Percentiles rank a stretch among this genome's conserved stretches.
Conservation (phyloP, 2,113 vertebrate genomes). For the Chelonoidis abingdonii region DNA sequence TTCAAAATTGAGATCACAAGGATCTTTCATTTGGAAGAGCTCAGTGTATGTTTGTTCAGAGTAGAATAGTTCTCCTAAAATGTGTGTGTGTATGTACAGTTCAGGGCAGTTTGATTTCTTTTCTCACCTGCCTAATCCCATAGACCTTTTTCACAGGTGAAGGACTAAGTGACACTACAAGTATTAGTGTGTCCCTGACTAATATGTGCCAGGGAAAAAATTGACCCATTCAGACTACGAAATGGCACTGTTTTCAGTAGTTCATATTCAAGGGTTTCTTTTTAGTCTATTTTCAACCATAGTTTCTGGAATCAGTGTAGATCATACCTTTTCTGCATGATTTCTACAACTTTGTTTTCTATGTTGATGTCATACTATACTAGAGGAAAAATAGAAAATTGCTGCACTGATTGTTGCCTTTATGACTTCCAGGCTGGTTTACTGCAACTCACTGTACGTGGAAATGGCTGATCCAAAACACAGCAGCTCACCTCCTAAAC, state of each 20-base stretch:
- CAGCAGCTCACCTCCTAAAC: not conserved
- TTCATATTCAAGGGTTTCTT: not conserved
- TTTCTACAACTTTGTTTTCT: not conserved
- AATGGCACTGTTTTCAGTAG: not conserved
- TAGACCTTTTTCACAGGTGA: not conserved
- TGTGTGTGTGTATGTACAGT: not conserved
- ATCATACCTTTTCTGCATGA: not conserved
- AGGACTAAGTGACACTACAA: not conserved
- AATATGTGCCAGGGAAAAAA: not conserved
- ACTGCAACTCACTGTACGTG: not conserved
- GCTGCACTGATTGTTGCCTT: not conserved
- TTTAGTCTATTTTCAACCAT: not conserved
- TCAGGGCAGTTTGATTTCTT: not conserved
- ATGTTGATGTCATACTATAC: not conserved
- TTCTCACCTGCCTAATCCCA: not conserved
- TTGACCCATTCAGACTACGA: not conserved
- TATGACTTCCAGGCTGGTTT: not conserved
- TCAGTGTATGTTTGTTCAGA: not conserved
- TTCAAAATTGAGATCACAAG: not conserved
- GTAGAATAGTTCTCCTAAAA: not conserved
- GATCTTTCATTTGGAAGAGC: not conserved
- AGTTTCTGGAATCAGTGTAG: not conserved
- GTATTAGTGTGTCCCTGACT: not conserved
- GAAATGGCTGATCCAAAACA: not conserved
- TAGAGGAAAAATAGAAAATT: not conserved